Evolutionary conservation across 2,797 vertebrate genomes (phyloP).

Genomic region (Neopelma chrysocephalum): DNA sequence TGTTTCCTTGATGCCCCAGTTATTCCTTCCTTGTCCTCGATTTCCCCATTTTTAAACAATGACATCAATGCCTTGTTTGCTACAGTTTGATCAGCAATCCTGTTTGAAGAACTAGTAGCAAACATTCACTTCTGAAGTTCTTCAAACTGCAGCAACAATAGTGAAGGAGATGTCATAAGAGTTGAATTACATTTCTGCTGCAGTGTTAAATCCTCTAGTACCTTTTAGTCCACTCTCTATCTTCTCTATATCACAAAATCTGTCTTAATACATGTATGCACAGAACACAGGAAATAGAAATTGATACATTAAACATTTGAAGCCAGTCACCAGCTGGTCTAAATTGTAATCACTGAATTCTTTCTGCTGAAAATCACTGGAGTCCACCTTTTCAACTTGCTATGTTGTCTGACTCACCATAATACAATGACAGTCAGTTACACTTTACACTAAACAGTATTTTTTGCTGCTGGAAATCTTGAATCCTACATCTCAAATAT

Average conservation of each 20-base stretch:
- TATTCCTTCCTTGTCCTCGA: background rate
- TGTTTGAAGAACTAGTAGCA: background rate
- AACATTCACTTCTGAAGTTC: background rate
- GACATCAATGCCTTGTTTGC: background rate
- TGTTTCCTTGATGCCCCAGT: background rate
- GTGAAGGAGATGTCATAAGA: background rate
- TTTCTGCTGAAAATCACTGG: background rate
- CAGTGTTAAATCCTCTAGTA: background rate
- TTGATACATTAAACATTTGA: background rate
- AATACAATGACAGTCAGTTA: background rate
- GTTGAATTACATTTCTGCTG: background rate
- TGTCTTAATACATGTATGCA: background rate
- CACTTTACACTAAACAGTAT: background rate
- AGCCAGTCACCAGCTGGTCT: background rate
- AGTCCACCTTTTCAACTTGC: background rate
- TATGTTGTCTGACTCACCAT: background rate
- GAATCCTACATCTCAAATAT: background rate
- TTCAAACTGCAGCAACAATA: background rate
- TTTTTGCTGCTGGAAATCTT: background rate
- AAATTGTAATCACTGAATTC: background rate
- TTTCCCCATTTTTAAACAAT: background rate
- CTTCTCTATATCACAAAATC: background rate
- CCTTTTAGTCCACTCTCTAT: background rate
- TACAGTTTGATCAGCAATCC: background rate
- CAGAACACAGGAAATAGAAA: background rate